Base-by-base conservation (phyloP, 2,888 invertebrate genomes). In the Brachynemurus nebulosus region DNA sequence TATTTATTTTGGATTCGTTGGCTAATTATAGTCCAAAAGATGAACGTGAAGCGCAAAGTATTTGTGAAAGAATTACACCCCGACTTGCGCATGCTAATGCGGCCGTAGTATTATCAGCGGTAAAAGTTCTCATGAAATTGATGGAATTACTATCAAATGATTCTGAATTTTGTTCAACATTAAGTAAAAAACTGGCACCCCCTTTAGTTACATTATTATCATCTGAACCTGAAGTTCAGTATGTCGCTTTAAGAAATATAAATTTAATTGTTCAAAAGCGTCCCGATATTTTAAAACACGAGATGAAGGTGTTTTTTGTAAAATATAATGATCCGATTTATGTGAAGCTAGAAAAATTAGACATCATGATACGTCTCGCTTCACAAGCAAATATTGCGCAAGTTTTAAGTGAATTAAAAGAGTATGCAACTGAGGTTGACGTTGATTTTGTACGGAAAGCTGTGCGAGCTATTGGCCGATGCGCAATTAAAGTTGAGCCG, bases 271-370 rank as follows among this genome's bases (percentile, higher is more conserved):
- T 98, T 12, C 98, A 99, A 67, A 99, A 99, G 65, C 75, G 96
- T 35, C 93, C 97, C 0, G 98, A 99, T 48, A 97, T 99, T 53
- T 69, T 99, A 37, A 98, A 98, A 63, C 95, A 97, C 58, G 98
- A 99, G 69, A 97, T 99, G 97, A 98, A 98, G 74, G 92, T 82
- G 43, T 99, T 98, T 71, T 98, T 98, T 64, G 98, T 99, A 27
- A 98, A 98, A 61, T 98, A 99, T 71, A 99, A 98, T 65, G 98
- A 99, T 68, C 98, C 98, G 0, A 99, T 99, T 62, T 98, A 99
- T 65, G 98, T 99, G 35, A 98, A 98, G 63, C 72, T 98, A 48
- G 98, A 98, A 64, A 98, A 98, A 62, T 61, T 98, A 55, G 98
- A 98, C 63, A 98, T 98, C 46, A 98, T 98, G 97, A 99, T 99